These are phyloP conservation scores for Eueides isabella DNA, from an alignment of 1,140 invertebrate genomes.

Conservation along the genomic window DNA sequence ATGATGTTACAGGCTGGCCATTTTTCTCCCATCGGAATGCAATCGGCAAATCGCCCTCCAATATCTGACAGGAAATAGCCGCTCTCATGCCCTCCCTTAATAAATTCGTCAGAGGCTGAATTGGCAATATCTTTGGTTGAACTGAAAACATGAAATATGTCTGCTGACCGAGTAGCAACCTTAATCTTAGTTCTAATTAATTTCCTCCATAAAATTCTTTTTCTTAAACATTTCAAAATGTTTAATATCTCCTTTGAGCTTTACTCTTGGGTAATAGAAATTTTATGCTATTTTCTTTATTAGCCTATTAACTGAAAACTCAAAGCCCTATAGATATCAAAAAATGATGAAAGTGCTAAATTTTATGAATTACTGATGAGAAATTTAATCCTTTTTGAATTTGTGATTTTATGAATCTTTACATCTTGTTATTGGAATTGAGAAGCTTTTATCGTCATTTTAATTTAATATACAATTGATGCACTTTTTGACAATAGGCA, in stretches of 20 bases:
- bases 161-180: conserved; percentile 11
- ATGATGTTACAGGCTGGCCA: conserved; percentile 84
- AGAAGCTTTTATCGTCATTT: conserved; percentile 59
- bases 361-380: conserved; percentile 77
- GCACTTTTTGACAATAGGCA: too few species aligned
- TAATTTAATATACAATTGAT: neutral
- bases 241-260: neutral
- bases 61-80: conserved; percentile 95
- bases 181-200: conserved; percentile 28
- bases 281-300: conserved; percentile 53
- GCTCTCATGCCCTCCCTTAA: conserved; percentile 95
- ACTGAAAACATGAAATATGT: conserved; percentile 82
- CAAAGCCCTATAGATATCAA: conserved; percentile 56
- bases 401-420: conserved; percentile 67
- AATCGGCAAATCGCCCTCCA: conserved; percentile 96
- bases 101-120: conserved; percentile 90
- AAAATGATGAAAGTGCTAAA: conserved; percentile 64
- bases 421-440: conserved; percentile 62
- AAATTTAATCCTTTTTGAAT: conserved; percentile 57
- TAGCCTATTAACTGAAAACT: conserved; percentile 62
- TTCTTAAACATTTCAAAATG: neutral
- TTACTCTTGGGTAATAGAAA: conserved; percentile 1
- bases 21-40: conserved; percentile 93
- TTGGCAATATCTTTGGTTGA: conserved; percentile 93
- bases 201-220: conserved; percentile 11